Base-by-base conservation (phyloP, 2,113 vertebrate species). In the Balaeniceps rex region DNA sequence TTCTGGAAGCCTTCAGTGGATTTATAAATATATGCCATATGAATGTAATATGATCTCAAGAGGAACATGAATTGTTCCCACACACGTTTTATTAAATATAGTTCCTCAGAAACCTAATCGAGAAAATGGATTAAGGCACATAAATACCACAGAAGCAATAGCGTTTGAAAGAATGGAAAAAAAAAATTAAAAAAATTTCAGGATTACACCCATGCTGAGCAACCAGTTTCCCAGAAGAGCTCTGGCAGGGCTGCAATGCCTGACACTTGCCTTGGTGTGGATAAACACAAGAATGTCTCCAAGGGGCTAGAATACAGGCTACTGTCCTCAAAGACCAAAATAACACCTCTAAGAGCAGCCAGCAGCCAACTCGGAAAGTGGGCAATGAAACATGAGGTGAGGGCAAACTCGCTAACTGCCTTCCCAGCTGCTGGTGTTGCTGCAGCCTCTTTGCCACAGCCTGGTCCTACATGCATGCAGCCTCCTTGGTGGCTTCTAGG, bases 331-430 rank as follows among this genome's bases (percentile, higher is more conserved):
- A 34, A 44, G 15, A 17, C 33, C 31, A 7, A 33, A 28, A 9
- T 9, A 7, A 10, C 54, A 13, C 28, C 82, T 21, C 9, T 8
- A 33, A 23, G 7, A 38, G 44, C 28, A 10, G 69, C 38, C 26
- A 46, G 90, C 3, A 70, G 49, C 46, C 40, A 19, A 3, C 14
- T 23, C 3, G 60, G 47, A 23, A 25, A 34, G 65, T 2, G 3
- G 17, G 24, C n/a, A 38, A 24, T 3, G 19, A 42, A 16, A 33
- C 4, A 3, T 0, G 9, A 22, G 47, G 18, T 0, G 19, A 26
- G 29, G 19, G 49, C 34, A 21, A 13, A 4, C 47, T 4, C 1
- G 26, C 34, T 3, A 34, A 24, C 52, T 15, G 38, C 69, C 24
- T 29, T 46, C 18, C 44, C 25, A 14, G 72, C 83, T 36, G 57